phyloP scores from a whole-genome alignment of 2,888 invertebrate genomes.

The Strigamia maritima region DNA sequence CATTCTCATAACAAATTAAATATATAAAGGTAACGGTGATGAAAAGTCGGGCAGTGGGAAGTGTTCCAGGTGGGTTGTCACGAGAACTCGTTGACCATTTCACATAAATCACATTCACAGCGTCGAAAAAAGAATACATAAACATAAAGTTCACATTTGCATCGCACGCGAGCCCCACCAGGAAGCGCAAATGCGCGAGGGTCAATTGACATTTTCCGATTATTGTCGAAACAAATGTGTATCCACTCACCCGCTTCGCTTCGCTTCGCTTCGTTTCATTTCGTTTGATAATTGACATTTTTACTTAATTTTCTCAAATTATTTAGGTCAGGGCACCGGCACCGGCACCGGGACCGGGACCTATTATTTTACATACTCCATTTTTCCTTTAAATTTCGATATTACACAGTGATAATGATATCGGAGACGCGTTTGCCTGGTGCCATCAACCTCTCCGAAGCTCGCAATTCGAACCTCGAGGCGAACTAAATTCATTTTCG shows the following conservation, averaged over 20 bases:
- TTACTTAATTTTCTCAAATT: neutral
- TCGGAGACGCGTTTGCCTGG: neutral
- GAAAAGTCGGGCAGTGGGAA: slow-evolving; percentile 11
- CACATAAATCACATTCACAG: neutral
- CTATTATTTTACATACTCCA: slow-evolving; percentile 21
- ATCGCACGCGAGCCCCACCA: neutral
- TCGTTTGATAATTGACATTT: neutral
- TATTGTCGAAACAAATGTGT: neutral
- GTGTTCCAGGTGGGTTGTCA: neutral
- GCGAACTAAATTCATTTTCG: neutral
- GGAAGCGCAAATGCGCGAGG: too few relatives aligned
- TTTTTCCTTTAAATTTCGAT: neutral
- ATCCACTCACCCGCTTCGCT: neutral
- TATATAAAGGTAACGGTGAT: neutral
- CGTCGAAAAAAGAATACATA: neutral
- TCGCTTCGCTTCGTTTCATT: too few relatives aligned
- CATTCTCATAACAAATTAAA: neutral
- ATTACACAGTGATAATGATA: neutral
- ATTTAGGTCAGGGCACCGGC: neutral
- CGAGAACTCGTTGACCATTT: slow-evolving; percentile 14
- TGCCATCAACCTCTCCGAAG: neutral
- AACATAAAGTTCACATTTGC: neutral
- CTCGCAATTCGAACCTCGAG: neutral
- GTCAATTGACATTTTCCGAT: neutral
- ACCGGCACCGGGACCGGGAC: too few relatives aligned